Conservation (phyloP, 2,797 vertebrate species). For the Gouania willdenowi region DNA sequence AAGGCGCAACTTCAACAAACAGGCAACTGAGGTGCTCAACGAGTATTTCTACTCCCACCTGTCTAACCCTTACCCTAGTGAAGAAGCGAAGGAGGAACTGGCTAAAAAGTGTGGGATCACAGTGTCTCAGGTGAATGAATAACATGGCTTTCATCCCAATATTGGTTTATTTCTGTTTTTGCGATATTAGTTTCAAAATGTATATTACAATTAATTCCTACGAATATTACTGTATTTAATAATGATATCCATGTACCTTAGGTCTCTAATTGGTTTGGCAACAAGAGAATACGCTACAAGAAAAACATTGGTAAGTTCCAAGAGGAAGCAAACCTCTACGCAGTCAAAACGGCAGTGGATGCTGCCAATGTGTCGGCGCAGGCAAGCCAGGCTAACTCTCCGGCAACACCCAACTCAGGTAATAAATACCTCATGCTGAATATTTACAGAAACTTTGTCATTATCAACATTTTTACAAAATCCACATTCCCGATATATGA, state of each 20-base stretch:
- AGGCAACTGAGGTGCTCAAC: constrained; percentile 98
- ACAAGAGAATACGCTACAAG: constrained; percentile 87
- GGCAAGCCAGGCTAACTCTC: constrained; percentile 84
- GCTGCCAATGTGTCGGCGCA: constrained; percentile 80
- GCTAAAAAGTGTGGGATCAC: constrained; percentile 98
- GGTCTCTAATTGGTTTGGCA: constrained; percentile 89
- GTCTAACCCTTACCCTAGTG: constrained; percentile 98
- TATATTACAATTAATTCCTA: no score
- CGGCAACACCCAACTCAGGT: constrained; percentile 85
- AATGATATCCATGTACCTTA: constrained; percentile 38
- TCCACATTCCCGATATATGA: no score
- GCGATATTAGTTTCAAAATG: no score
- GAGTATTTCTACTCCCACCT: constrained; percentile 99
- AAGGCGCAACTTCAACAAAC: constrained; percentile 99
- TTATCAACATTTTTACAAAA: no score
- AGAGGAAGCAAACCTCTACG: constrained; percentile 84
- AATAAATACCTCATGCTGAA: constrained; percentile 25
- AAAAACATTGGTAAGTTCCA: constrained; percentile 87
- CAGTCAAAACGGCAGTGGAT: constrained; percentile 77
- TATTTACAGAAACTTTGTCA: no score
- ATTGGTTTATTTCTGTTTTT: no score
- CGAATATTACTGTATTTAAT: background rate
- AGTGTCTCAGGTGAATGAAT: constrained; percentile 88
- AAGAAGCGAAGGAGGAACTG: constrained; percentile 99
- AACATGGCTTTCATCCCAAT: background rate